Base-by-base conservation (phyloP, 2,888 invertebrate species). In the Chouioia cunea region DNA sequence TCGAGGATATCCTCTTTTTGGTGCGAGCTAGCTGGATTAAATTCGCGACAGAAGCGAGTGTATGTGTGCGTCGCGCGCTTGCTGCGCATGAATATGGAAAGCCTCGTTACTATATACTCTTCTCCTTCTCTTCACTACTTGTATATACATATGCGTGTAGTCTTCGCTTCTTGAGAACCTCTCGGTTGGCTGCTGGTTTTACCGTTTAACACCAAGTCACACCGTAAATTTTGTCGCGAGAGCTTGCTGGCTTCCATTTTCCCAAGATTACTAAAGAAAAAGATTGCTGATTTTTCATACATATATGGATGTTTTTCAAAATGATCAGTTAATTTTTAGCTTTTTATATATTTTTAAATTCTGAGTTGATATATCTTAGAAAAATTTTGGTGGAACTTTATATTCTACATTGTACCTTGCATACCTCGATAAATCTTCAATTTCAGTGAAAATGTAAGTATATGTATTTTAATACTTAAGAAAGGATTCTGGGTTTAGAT, bases 21-120 rank as follows among this genome's bases (percentile, higher is more conserved):
- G 36, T 12, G 36, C 4, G 10, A 20, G 54, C 47, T n/a, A 73
- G 77, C 74, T 78, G 80, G 79, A 83, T 83, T 83, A 83, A 82
- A 83, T 83, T 83, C 81, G 79, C 77, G 78, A 78, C 77, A 80
- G 80, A 80, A 79, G 80, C 79, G 80, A 77, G 79, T 2, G 50
- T 12, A 4, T 50, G 2, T 67, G 71, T 58, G 53, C 64, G 57
- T 36, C 59, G 44, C 46, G 54, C 78, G 36, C 36, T 1, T 10
- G 36, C 10, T 77, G 77, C 79, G 79, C 79, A 84, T 84, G 84
- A 84, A 84, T 84, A 84, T 84, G 83, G 81, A 84, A 79, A 77
- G 77, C 79, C 80, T 82, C 81, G 81, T 84, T 84, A 82, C 80
- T 79, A 81, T 80, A 82, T 75, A 64, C 53, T 56, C 1, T 56